A percentile compares a stretch with the other conserved stretches of the same genome.
phyloP scores from a whole-genome alignment of 2,888 invertebrate genomes.

The Scrobipalpa atriplicella region DNA sequence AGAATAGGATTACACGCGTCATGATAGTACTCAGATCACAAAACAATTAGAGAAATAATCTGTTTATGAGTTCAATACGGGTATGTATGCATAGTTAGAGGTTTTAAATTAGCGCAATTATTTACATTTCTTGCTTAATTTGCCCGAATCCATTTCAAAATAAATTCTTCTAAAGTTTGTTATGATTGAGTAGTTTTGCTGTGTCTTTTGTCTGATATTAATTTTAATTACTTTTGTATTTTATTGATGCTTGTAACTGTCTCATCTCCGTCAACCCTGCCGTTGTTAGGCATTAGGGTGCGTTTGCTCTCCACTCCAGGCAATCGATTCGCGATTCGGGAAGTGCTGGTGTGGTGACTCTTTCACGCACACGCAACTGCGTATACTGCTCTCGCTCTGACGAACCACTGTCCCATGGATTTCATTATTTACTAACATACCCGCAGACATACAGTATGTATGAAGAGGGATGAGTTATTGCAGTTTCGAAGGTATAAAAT shows the following conservation, averaged over 20 bases:
- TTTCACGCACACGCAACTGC: constrained; percentile 48
- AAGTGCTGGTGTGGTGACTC: constrained; percentile 52
- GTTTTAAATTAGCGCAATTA: too few species aligned
- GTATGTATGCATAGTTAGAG: too few species aligned
- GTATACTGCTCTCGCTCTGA: constrained; percentile 43
- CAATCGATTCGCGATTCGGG: constrained; percentile 76
- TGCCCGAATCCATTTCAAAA: not conserved
- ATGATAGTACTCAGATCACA: not conserved
- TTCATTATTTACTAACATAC: constrained; percentile 53
- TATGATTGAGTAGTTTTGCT: too few species aligned
- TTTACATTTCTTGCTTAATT: too few species aligned
- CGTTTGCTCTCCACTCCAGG: constrained; percentile 48
- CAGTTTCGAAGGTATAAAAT: not conserved
- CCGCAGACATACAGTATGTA: constrained; percentile 28
- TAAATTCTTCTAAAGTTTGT: too few species aligned
- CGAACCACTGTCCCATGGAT: constrained; percentile 57
- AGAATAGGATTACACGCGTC: not conserved
- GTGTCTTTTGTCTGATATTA: constrained; percentile 13
- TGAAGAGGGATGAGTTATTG: constrained; percentile 32
- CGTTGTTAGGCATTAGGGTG: constrained; percentile 64
- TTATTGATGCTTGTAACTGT: constrained; percentile 44
- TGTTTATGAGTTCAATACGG: not conserved
- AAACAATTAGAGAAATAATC: not conserved
- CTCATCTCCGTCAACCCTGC: constrained; percentile 51
- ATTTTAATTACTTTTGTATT: constrained; percentile 31